Evolutionary conservation across 64 coral and sea anemone species (phyloP).

Genomic region (Stichodactyla mertensii): DNA sequence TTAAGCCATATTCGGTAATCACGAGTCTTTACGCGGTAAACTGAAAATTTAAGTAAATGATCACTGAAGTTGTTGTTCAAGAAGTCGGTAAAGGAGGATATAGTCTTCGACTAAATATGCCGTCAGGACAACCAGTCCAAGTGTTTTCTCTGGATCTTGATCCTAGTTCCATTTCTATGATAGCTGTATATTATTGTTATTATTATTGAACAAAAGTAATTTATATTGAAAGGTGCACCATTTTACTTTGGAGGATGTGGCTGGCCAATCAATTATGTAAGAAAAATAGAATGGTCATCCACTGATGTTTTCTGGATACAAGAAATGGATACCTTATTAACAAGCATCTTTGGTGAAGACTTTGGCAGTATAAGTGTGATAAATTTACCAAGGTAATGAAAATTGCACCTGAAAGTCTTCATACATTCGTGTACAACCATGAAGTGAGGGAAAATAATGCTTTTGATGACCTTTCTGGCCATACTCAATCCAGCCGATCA

Average conservation of each 20-base stretch:
- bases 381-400: conserved; percentile 10
- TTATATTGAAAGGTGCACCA: background rate
- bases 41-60: no score
- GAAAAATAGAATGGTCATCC: no score
- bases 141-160: no score
- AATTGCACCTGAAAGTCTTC: conserved; percentile 3
- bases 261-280: no score
- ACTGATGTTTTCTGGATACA: no score
- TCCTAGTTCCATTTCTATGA: no score
- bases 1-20: no score
- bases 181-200: background rate
- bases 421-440: background rate
- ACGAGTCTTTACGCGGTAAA: no score
- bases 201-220: background rate
- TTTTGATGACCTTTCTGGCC: background rate
- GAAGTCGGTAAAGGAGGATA: no score
- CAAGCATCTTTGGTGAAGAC: conserved; percentile 14
- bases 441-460: background rate
- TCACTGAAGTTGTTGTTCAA: no score
- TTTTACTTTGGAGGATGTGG: background rate
- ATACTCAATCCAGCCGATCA: background rate
- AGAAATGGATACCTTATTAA: background rate
- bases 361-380: conserved; percentile 5
- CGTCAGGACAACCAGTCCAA: no score
- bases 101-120: no score